Percentiles rank a stretch among this genome's conserved stretches.
Evolutionary conservation across 2,113 vertebrate genomes (phyloP).

Genomic region (Cricetomys ansorgei): DNA sequence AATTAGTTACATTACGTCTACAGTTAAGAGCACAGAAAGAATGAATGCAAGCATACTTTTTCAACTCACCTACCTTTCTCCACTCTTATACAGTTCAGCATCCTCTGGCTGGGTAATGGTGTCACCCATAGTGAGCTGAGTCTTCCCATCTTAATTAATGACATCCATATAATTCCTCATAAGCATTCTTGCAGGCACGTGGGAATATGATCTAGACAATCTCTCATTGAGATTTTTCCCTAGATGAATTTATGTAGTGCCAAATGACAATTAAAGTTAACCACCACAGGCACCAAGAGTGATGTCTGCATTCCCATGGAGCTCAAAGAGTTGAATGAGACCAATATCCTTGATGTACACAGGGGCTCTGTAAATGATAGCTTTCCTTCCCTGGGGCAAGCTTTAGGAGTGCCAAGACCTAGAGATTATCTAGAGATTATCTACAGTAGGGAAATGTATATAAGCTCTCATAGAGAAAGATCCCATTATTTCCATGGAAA

Average conservation of each 20-base stretch:
- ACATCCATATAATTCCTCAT: not conserved
- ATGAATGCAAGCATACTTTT: not conserved
- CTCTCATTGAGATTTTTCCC: not conserved
- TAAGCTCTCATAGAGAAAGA: not conserved
- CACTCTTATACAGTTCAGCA: not conserved
- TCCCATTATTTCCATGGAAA: not conserved
- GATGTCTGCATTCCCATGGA: not conserved
- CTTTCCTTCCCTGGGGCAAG: not conserved
- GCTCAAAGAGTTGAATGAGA: not conserved
- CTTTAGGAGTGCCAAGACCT: not conserved
- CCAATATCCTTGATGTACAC: not conserved
- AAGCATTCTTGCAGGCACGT: not conserved
- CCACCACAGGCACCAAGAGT: not conserved
- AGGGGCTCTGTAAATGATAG: not conserved
- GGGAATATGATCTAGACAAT: not conserved
- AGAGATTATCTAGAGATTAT: not conserved
- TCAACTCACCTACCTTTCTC: not conserved
- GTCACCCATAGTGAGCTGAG: not conserved
- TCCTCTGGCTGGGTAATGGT: not conserved
- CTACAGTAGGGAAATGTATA: not conserved
- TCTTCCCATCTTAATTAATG: not conserved
- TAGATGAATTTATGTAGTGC: not conserved
- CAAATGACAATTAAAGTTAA: not conserved
- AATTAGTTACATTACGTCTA: not conserved
- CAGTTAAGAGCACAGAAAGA: not conserved